phyloP scores from a whole-genome alignment of 2,113 vertebrate genomes.

The Cygnus buccinator region DNA sequence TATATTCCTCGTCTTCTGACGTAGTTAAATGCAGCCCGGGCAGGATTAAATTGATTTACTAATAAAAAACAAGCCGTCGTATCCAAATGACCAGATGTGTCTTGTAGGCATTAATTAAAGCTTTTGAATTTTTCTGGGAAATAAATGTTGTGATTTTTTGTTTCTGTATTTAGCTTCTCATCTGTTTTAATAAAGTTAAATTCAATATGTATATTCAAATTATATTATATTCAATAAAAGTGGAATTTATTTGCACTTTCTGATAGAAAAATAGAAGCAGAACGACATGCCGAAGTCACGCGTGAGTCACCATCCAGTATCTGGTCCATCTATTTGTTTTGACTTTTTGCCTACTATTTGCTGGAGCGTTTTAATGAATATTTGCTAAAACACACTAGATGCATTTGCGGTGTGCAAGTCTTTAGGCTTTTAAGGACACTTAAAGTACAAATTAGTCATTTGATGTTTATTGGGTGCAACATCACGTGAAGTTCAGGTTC shows the following conservation, averaged over 20 bases:
- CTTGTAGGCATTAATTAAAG: not conserved
- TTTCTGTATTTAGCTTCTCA: not conserved
- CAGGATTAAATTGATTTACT: not conserved
- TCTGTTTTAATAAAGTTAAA: not conserved
- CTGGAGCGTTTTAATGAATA: not conserved
- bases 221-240: not conserved
- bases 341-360: not conserved
- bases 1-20: not conserved
- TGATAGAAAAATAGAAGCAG: not conserved
- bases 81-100: not conserved
- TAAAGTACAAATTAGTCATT: not conserved
- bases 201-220: too few species aligned
- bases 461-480: not conserved
- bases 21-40: not conserved
- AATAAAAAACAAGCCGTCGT: not conserved
- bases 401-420: not conserved
- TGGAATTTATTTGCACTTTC: not conserved
- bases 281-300: not conserved
- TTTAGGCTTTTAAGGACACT: not conserved
- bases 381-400: not conserved
- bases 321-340: not conserved
- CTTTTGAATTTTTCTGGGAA: not conserved
- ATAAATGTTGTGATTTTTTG: not conserved
- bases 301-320: not conserved
- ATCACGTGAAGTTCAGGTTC: not conserved